These are phyloP conservation scores for Trematomus bernacchii DNA, from an alignment of 2,797 vertebrate species.

Conservation along the genomic window DNA sequence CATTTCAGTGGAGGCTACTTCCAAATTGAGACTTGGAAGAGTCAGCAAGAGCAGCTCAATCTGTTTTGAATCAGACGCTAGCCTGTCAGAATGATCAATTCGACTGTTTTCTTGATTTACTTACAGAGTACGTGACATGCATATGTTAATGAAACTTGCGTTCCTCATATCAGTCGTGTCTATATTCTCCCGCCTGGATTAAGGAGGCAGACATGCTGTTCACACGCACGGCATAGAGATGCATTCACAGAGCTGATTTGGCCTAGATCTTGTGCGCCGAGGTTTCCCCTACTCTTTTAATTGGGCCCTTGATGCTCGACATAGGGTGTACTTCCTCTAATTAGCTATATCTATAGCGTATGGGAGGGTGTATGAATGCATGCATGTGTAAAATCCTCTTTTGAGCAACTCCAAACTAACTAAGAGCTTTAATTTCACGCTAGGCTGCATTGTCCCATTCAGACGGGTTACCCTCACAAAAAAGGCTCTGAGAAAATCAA, in stretches of 20 bases:
- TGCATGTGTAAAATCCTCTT: conserved; percentile 86
- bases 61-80: conserved; percentile 69
- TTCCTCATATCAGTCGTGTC: conserved; percentile 63
- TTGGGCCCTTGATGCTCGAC: conserved; percentile 82
- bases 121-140: conserved; percentile 55
- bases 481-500: conserved; percentile 81
- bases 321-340: conserved; percentile 85
- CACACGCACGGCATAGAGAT: conserved; percentile 62
- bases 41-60: conserved; percentile 53
- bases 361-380: conserved; percentile 83
- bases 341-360: conserved; percentile 83
- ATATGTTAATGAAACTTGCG: conserved; percentile 73
- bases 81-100: conserved; percentile 71
- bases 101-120: conserved; percentile 66
- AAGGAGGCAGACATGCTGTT: conserved; percentile 68
- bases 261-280: conserved; percentile 66
- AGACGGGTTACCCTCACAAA: conserved; percentile 75
- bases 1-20: conserved; percentile 50
- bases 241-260: conserved; percentile 66
- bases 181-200: conserved; percentile 71
- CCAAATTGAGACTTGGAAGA: conserved; percentile 69
- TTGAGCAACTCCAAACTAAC: conserved; percentile 85
- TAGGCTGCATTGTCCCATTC: conserved; percentile 84
- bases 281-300: conserved; percentile 78
- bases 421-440: conserved; percentile 86